Base-by-base conservation (phyloP, 2,888 invertebrate species). In the Petrophora chlorosata region DNA sequence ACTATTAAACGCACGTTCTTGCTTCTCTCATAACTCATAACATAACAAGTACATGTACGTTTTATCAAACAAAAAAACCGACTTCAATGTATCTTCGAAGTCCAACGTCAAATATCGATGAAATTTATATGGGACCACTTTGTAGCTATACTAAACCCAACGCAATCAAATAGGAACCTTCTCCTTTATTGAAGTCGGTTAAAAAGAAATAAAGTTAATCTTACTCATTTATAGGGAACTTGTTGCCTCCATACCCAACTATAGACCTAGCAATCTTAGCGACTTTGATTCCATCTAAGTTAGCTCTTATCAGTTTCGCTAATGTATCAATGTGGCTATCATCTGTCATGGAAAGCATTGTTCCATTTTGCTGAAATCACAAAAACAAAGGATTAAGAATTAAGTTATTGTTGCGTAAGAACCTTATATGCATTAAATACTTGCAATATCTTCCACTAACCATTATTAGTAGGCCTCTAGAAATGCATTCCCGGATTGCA, bases 401-500 rank as follows among this genome's bases (percentile, higher is more conserved):
- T 4, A 8, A 2, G 2, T 9, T 5, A 12, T 34, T 12, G 17
- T 22, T 34, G 5, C 19, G 14, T 8, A 25, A 5, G 5, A 3
- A 23, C 8, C 7, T 4, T 19, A 19, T 4, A 4, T 19, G 19
- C 19, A 7, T 19, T 19, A 19, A n/a, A n/a, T n/a, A n/a, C n/a
- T n/a, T n/a, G n/a, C n/a, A n/a, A n/a, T n/a, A n/a, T n/a, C 19
- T 19, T 22, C 5, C 10, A 56, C 75, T 63, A 63, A 89, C 89
- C 82, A 85, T 79, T 13, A 83, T 67, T 43, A 89, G 73, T 1
- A 87, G 56, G 55, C 83, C 81, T 59, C 88, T 78, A 1, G 76
- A 66, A 58, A 87, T 78, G 43, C 79, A 85, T 61, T 89, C 89
- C 34, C 67, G 79, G 8, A 90, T 80, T 10, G 82, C 82, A 53